Evolutionary conservation across 2,888 invertebrate species (phyloP), one percentile per base, ranked within the genome.

Genomic region (Perithous albicinctus): DNA sequence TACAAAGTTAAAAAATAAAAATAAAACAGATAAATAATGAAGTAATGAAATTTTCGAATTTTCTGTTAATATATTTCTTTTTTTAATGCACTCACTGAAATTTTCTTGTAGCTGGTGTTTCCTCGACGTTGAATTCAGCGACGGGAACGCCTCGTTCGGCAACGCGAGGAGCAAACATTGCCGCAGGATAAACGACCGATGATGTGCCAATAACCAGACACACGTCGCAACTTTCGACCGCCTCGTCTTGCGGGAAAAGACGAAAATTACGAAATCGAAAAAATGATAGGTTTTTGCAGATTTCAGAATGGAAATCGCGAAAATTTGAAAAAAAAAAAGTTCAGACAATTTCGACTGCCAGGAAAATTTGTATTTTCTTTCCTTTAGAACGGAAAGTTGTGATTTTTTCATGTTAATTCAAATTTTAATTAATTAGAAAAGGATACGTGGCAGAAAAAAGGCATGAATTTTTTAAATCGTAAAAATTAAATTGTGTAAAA

Each of bases 161-260:
- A 0, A 97, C 96, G 87, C 94, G 93, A 0, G 97, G 97, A 0
- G 97, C 97, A 93, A 97, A 97, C 96, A 96, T 96, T 4, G 97
- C 97, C 0, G 97, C 97, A 0, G 97, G 98, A 91, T 97, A 97
- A 1, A 98, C 97, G 0, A 97, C 95, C 0, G 97, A 97, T 0
- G 97, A 97, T 12, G 97, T 98, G 4, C 98, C 98, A 63, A 98
- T 96, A 15, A 98, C 95, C 46, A 98, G 92, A 89, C 97, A 97
- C 1, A 97, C 93, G 88, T 97, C 97, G 91, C 97, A 97, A 0
- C 92, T 92, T 51, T 95, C 93, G 88, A 97, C 94, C 79, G 95
- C 95, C 32, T 93, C 90, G 77, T 94, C 95, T 96, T 91, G 35
- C 93, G 54, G 82, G 0, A 66, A 63, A 64, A 78, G 5, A 48